Conservation (phyloP, 2,797 vertebrate genomes). For the Naso thynnoides region DNA sequence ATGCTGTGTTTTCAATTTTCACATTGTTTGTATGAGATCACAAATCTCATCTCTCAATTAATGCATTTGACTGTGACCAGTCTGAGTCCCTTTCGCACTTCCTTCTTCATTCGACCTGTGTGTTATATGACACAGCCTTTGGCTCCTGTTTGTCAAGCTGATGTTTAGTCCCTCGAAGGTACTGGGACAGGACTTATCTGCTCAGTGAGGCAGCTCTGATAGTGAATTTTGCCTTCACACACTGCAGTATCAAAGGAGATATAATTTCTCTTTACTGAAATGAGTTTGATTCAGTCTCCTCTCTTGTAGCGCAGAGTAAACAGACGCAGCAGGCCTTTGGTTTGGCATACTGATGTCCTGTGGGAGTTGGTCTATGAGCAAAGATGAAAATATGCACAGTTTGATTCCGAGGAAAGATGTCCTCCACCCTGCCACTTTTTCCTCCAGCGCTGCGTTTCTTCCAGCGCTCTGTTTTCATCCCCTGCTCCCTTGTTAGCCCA, state of each 20-base stretch:
- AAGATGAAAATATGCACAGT: constrained; percentile 78
- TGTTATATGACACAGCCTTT: neutral
- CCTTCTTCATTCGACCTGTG: constrained; percentile 15
- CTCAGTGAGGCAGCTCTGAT: constrained; percentile 50
- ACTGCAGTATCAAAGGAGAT: constrained; percentile 62
- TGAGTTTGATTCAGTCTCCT: constrained; percentile 73
- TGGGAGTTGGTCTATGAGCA: constrained; percentile 71
- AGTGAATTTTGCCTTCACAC: constrained; percentile 39
- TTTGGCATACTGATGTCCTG: constrained; percentile 75
- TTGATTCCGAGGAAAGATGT: constrained; percentile 69
- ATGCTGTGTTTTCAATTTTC: constrained; percentile 41
- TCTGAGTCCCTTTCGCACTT: neutral
- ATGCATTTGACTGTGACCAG: constrained; percentile 25
- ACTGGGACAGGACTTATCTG: constrained; percentile 31
- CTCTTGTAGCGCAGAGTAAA: constrained; percentile 70
- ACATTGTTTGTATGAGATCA: constrained; percentile 39
- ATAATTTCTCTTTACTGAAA: constrained; percentile 65
- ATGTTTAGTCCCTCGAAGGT: constrained; percentile 48
- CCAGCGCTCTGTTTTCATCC: constrained; percentile 65
- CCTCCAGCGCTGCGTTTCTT: constrained; percentile 47
- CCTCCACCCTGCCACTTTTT: constrained; percentile 58
- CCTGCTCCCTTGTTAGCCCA: constrained; percentile 67
- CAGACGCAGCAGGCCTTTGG: constrained; percentile 73
- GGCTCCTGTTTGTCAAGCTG: constrained; percentile 30
- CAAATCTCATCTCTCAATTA: constrained; percentile 36